Evolutionary conservation across 2,888 invertebrate species (phyloP).

Genomic region (Ormyrus labotus): DNA sequence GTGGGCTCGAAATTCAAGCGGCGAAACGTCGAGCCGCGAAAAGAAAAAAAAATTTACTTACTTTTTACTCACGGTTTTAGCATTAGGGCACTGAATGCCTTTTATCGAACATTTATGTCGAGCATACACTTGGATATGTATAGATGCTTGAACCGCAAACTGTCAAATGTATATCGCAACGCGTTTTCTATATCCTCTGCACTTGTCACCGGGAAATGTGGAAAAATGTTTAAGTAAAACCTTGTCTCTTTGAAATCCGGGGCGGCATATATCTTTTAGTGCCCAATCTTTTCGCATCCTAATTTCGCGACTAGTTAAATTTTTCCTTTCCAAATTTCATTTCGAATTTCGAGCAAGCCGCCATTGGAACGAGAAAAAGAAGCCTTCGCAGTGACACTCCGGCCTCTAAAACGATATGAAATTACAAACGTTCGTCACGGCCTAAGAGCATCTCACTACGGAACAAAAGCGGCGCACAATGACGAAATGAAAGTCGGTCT

Average conservation of each 20-base stretch:
- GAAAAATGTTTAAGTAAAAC: no score
- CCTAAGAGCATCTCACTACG: not conserved
- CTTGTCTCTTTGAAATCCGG: no score
- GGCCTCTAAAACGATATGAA: constrained; percentile 23
- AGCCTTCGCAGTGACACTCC: not conserved
- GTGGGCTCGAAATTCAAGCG: not conserved
- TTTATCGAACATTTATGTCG: constrained; percentile 48
- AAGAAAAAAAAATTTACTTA: constrained; percentile 14
- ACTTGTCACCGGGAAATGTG: no score
- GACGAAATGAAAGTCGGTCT: no score
- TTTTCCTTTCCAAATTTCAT: no score
- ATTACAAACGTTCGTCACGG: constrained; percentile 39
- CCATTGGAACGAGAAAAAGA: no score
- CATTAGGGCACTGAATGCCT: constrained; percentile 1
- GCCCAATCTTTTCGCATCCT: no score
- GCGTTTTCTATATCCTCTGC: constrained; percentile 14
- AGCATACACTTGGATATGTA: no score
- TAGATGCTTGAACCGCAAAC: constrained; percentile 36
- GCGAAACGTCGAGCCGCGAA: not conserved
- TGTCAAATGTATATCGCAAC: constrained; percentile 37
- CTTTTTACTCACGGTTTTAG: not conserved
- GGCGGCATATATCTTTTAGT: no score
- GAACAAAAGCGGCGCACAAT: no score
- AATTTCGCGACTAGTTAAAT: no score
- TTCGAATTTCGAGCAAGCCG: no score